These are phyloP conservation scores for Anastrepha obliqua DNA, from an alignment of 1,140 invertebrate species.

Conservation along the genomic window DNA sequence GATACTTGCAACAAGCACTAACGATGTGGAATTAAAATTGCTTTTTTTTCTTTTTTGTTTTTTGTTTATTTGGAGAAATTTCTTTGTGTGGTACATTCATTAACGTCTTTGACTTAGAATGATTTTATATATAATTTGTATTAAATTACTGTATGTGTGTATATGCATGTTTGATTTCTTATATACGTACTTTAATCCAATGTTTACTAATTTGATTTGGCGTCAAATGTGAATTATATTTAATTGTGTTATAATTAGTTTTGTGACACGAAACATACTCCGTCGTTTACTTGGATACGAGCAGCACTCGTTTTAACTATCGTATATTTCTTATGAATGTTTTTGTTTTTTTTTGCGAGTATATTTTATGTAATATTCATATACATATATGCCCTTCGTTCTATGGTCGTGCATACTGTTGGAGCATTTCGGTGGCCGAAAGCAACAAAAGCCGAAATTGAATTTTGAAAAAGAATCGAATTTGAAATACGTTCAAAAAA, in stretches of 20 bases:
- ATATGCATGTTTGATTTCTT: not conserved
- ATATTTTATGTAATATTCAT: not conserved
- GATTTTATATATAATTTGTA: not conserved
- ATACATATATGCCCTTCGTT: not conserved
- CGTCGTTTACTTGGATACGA: not conserved
- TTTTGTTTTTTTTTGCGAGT: slow-evolving; percentile 2
- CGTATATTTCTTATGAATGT: not conserved
- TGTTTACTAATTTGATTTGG: slow-evolving; percentile 28
- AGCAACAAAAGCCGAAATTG: not conserved
- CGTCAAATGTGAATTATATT: not conserved
- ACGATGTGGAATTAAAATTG: slow-evolving; percentile 10
- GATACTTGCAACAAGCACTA: not conserved
- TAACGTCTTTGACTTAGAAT: slow-evolving; percentile 2
- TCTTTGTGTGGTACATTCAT: not conserved
- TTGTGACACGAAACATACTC: slow-evolving; percentile 25
- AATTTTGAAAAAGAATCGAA: too few relatives aligned
- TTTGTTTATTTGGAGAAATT: not conserved
- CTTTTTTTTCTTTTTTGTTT: not conserved
- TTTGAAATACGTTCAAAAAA: not conserved
- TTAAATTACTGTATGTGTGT: slow-evolving; percentile 2
- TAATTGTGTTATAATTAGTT: not conserved
- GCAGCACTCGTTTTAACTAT: not conserved
- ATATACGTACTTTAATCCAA: not conserved
- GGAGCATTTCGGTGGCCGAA: not conserved
- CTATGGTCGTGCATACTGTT: not conserved